Evolutionary conservation across 2,888 invertebrate species (phyloP).

Genomic region (Axea sp.): DNA sequence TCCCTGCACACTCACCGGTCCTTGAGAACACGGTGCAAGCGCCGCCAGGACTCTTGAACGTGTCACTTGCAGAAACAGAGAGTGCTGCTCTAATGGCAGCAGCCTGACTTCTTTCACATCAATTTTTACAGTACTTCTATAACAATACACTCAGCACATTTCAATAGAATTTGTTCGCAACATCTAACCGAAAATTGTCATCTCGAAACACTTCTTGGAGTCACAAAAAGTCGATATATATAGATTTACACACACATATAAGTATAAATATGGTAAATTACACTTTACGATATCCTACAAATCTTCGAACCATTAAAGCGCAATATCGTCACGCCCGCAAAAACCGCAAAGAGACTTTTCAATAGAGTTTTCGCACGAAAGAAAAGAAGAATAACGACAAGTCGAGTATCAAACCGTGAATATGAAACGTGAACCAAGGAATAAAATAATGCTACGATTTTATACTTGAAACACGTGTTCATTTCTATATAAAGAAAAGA

Average conservation of each 20-base stretch:
- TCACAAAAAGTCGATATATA: slow-evolving; percentile 1
- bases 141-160: slow-evolving; percentile 51
- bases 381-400: slow-evolving; percentile 27
- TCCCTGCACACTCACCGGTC: slow-evolving; percentile 34
- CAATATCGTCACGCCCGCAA: slow-evolving; percentile 18
- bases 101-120: slow-evolving; percentile 49
- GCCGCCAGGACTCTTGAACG: slow-evolving; percentile 57
- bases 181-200: slow-evolving; percentile 51
- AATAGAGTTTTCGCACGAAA: slow-evolving; percentile 17
- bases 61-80: slow-evolving; percentile 63
- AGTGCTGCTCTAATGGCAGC: slow-evolving; percentile 55
- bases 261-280: background rate
- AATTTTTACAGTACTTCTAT: slow-evolving; percentile 56
- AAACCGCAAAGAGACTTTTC: slow-evolving; percentile 19
- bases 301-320: slow-evolving; percentile 35
- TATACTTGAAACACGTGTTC: slow-evolving; percentile 39
- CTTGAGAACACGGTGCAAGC: slow-evolving; percentile 44
- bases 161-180: slow-evolving; percentile 49
- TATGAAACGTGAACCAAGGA: slow-evolving; percentile 29
- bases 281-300: slow-evolving; percentile 21
- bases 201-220: slow-evolving; percentile 32
- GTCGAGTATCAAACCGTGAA: slow-evolving; percentile 39
- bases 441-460: slow-evolving; percentile 45
- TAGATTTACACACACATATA: too few relatives aligned
- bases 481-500: slow-evolving; percentile 25